Percentiles rank a stretch among this genome's conserved stretches.
phyloP scores from a whole-genome alignment of 64 coral and sea anemone genomes.

The Hydrozoanthus tunicans region DNA sequence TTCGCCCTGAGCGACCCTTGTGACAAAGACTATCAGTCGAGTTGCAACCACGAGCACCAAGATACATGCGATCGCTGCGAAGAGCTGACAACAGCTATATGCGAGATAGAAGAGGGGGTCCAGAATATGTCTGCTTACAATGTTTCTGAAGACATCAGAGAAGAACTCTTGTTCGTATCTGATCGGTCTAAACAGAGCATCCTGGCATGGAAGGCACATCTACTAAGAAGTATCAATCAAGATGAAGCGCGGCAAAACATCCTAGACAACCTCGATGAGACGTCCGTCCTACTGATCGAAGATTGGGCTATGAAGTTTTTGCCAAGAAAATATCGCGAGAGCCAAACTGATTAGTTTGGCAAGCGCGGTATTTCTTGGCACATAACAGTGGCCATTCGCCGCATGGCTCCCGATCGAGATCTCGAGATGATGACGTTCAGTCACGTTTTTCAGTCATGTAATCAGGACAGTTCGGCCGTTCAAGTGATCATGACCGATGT shows the following conservation, averaged over 20 bases:
- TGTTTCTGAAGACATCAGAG: not conserved
- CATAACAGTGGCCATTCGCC: too few relatives aligned
- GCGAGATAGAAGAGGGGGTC: slow-evolving; percentile 28
- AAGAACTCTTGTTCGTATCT: slow-evolving; percentile 52
- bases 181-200: not conserved
- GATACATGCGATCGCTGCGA: slow-evolving; percentile 27
- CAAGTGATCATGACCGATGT: too few relatives aligned
- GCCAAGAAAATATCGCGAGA: too few relatives aligned
- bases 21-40: slow-evolving; percentile 52
- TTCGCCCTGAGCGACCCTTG: slow-evolving; percentile 26
- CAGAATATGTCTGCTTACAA: slow-evolving; percentile 32
- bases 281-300: slow-evolving; percentile 30
- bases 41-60: slow-evolving; percentile 53
- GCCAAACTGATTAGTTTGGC: too few relatives aligned
- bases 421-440: too few relatives aligned
- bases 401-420: too few relatives aligned
- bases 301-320: too few relatives aligned
- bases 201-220: slow-evolving; percentile 63
- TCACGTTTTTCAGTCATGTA: too few relatives aligned
- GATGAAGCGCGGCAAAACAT: slow-evolving; percentile 58
- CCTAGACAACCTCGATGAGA: slow-evolving; percentile 41
- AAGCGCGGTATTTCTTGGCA: too few relatives aligned
- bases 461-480: too few relatives aligned
- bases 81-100: slow-evolving; percentile 46
- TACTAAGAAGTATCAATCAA: slow-evolving; percentile 60